These are phyloP conservation scores for Neoarius graeffei DNA, from an alignment of 2,113 vertebrate genomes.

Conservation along the genomic window DNA sequence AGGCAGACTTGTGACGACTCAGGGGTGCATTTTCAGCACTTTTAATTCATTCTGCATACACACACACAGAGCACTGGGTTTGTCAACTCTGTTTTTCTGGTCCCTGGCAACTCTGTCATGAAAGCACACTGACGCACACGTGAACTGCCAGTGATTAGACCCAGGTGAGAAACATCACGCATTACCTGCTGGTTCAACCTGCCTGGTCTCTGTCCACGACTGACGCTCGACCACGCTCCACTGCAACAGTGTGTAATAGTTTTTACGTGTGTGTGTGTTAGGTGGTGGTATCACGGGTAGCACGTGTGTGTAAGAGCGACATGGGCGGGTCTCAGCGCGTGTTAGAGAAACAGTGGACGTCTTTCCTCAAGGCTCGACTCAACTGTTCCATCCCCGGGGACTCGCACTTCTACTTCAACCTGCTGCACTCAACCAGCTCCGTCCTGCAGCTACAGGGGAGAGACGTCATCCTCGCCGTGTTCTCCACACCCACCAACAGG, in stretches of 20 bases:
- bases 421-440: conserved; percentile 91
- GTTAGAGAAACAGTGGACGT: conserved; percentile 97
- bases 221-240: too few relatives aligned
- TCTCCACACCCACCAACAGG: conserved; percentile 96
- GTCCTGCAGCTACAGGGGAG: conserved; percentile 86
- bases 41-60: too few relatives aligned
- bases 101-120: too few relatives aligned
- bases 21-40: too few relatives aligned
- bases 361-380: conserved; percentile 93
- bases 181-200: too few relatives aligned
- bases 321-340: conserved; percentile 90
- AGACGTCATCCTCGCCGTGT: conserved; percentile 87
- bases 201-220: too few relatives aligned
- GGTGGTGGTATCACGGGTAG: conserved; percentile 93
- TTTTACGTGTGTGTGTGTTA: conserved; percentile 52
- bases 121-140: neutral
- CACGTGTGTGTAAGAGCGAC: conserved; percentile 91
- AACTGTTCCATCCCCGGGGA: conserved; percentile 96
- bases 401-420: conserved; percentile 96
- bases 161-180: too few relatives aligned
- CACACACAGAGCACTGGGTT: too few relatives aligned
- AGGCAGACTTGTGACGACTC: too few relatives aligned
- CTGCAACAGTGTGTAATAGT: neutral
- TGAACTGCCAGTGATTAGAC: too few relatives aligned
- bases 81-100: too few relatives aligned